Evolutionary conservation across 1,140 invertebrate species (phyloP).

Genomic region (Gerris buenoi): DNA sequence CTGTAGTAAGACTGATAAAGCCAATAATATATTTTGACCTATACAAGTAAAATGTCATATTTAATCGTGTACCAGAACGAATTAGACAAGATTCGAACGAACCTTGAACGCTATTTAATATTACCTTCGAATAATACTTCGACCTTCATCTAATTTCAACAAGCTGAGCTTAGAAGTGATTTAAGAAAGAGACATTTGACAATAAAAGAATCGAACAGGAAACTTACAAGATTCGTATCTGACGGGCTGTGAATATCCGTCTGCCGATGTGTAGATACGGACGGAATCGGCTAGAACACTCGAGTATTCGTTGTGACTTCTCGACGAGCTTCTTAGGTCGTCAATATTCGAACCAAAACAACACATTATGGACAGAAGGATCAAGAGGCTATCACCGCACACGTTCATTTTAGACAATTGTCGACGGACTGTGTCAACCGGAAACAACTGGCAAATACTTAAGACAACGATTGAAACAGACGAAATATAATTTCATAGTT

Average conservation of each 20-base stretch:
- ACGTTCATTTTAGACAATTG: background rate
- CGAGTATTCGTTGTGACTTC: background rate
- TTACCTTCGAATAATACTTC: background rate
- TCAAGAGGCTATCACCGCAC: background rate
- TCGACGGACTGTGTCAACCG: background rate
- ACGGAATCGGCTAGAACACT: background rate
- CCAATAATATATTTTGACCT: too few species aligned
- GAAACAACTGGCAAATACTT: background rate
- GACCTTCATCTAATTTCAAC: background rate
- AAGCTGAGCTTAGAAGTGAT: background rate
- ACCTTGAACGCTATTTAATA: background rate
- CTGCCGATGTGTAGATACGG: background rate
- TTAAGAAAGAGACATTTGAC: background rate
- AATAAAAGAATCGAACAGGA: background rate
- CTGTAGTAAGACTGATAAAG: too few species aligned
- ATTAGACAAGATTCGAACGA: too few species aligned
- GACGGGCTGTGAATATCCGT: background rate
- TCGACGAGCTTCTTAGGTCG: background rate
- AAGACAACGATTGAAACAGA: background rate
- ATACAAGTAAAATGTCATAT: too few species aligned
- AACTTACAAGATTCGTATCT: background rate
- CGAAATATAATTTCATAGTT: background rate
- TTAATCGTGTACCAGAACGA: too few species aligned
- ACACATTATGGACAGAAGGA: background rate
- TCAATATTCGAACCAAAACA: background rate